These are phyloP conservation scores for Aselliscus stoliczkanus DNA, from an alignment of 2,797 vertebrate genomes.

Conservation along the genomic window DNA sequence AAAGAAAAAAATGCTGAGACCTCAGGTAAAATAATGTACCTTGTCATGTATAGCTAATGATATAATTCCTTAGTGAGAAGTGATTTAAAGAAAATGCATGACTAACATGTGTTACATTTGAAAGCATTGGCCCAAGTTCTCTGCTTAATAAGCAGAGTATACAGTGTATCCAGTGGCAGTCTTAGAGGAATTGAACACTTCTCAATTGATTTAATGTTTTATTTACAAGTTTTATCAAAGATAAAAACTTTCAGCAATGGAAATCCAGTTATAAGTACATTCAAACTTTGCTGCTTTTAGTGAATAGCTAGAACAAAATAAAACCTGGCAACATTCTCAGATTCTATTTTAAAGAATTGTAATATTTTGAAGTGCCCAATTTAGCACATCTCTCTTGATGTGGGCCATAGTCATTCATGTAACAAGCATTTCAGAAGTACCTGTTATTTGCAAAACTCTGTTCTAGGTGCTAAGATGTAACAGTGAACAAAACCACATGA, in stretches of 20 bases:
- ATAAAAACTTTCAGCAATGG: not conserved
- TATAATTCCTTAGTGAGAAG: not conserved
- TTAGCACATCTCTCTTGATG: not conserved
- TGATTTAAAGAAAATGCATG: not conserved
- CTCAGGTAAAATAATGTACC: not conserved
- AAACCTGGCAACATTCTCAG: not conserved
- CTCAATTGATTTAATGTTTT: slow-evolving; percentile 29
- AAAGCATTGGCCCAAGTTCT: not conserved
- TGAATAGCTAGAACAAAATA: slow-evolving; percentile 1
- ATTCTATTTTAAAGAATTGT: not conserved
- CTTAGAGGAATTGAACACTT: slow-evolving; percentile 4
- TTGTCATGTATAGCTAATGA: not conserved
- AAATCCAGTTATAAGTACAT: not conserved
- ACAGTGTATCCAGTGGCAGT: not conserved
- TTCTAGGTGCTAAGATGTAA: not conserved
- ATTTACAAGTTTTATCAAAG: slow-evolving; percentile 19
- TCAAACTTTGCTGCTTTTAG: not conserved
- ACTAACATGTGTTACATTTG: slow-evolving; percentile 11
- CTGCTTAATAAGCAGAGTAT: not conserved
- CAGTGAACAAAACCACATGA: not conserved
- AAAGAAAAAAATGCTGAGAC: not conserved
- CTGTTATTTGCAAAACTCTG: not conserved
- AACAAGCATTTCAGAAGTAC: not conserved
- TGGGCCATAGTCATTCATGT: not conserved
- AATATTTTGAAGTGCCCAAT: not conserved